phyloP scores from a whole-genome alignment of 2,888 invertebrate genomes.

The Hirtodrosophila cameraria region DNA sequence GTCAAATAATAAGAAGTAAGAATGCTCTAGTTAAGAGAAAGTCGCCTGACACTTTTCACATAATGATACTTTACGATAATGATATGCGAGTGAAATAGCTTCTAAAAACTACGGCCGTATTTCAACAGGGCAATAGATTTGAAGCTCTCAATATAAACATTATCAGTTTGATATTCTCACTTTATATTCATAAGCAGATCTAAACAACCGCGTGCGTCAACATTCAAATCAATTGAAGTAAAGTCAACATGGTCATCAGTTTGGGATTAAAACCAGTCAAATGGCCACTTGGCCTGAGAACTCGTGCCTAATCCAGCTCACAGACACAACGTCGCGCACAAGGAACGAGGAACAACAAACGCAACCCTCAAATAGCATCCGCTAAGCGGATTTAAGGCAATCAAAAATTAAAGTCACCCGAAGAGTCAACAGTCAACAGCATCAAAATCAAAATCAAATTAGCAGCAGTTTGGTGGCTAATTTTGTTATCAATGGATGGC shows the following conservation, averaged over 20 bases:
- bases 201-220: conserved; percentile 1
- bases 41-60: too few relatives aligned
- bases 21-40: too few relatives aligned
- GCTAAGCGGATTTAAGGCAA: conserved; percentile 78
- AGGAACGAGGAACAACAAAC: conserved; percentile 11
- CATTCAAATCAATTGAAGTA: conserved; percentile 23
- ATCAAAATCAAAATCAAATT: conserved; percentile 82
- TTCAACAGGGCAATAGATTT: too few relatives aligned
- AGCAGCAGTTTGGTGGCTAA: conserved; percentile 75
- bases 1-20: too few relatives aligned
- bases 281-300: conserved; percentile 73
- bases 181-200: conserved; percentile 36
- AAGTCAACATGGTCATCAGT: conserved; percentile 44
- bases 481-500: conserved; percentile 67
- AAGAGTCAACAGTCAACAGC: conserved; percentile 38
- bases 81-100: too few relatives aligned
- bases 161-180: conserved; percentile 24
- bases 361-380: conserved; percentile 62
- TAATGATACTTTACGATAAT: too few relatives aligned
- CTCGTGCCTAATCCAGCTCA: conserved; percentile 74
- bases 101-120: too few relatives aligned
- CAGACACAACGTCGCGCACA: conserved; percentile 52
- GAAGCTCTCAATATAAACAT: too few relatives aligned
- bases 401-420: conserved; percentile 54
- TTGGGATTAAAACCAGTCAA: conserved; percentile 35